Evolutionary conservation across 1,140 invertebrate genomes (phyloP).

Genomic region (Megalonaias nervosa): DNA sequence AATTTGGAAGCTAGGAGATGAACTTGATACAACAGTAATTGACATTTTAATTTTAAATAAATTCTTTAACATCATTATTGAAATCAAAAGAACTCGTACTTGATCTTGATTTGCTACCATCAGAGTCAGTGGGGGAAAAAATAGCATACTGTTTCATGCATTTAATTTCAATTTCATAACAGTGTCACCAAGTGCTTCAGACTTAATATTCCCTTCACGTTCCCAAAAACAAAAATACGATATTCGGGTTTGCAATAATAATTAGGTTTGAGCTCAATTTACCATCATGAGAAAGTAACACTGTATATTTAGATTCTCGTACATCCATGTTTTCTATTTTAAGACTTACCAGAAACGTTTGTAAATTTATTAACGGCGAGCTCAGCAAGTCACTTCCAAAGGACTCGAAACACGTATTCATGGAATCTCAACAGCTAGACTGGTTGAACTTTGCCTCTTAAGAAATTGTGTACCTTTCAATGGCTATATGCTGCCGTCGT

Average conservation of each 20-base stretch:
- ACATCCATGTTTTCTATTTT: too few relatives aligned
- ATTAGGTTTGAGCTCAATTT: slow-evolving; percentile 13
- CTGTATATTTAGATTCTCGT: too few relatives aligned
- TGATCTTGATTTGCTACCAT: slow-evolving; percentile 38
- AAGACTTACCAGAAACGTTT: too few relatives aligned
- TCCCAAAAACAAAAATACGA: slow-evolving; percentile 24
- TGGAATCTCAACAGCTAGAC: not conserved
- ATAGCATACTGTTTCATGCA: slow-evolving; percentile 24
- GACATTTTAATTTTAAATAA: slow-evolving; percentile 36
- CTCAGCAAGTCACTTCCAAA: too few relatives aligned
- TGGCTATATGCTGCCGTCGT: slow-evolving; percentile 25
- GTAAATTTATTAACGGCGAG: too few relatives aligned
- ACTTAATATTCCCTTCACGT: slow-evolving; percentile 14
- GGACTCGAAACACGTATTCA: too few relatives aligned
- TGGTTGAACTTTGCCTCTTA: slow-evolving; percentile 24
- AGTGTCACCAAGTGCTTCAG: slow-evolving; percentile 25
- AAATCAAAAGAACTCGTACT: slow-evolving; percentile 58
- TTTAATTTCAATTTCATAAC: slow-evolving; percentile 32
- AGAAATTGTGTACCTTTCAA: slow-evolving; percentile 37
- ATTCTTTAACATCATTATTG: slow-evolving; percentile 60
- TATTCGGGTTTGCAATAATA: slow-evolving; percentile 25
- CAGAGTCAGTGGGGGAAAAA: slow-evolving; percentile 23
- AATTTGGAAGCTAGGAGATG: slow-evolving; percentile 56
- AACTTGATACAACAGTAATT: slow-evolving; percentile 49
- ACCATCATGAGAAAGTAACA: too few relatives aligned